Percentiles rank a stretch among this genome's conserved stretches.
Conservation (phyloP, 1,140 invertebrate species). For the Drosophila santomea region DNA sequence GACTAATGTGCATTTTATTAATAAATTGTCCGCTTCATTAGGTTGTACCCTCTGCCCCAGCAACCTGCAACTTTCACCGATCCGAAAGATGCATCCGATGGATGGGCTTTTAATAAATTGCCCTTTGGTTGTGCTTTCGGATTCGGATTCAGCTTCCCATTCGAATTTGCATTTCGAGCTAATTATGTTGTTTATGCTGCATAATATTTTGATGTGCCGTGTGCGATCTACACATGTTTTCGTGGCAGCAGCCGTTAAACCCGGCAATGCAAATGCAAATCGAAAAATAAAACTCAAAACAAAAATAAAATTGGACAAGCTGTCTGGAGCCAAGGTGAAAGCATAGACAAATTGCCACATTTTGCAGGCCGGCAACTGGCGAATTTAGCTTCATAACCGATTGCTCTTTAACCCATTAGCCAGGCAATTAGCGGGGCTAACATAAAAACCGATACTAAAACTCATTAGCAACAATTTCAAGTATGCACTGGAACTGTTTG, state of each 20-base stretch:
- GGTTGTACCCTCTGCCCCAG: conserved; percentile 29
- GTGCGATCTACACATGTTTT: conserved; percentile 61
- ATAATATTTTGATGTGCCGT: conserved; percentile 71
- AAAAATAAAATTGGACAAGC: conserved; percentile 13
- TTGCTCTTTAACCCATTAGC: conserved; percentile 48
- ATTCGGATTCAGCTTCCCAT: not conserved
- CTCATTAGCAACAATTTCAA: conserved; percentile 64
- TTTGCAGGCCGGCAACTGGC: conserved; percentile 16
- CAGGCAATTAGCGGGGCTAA: conserved; percentile 55
- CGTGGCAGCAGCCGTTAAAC: conserved; percentile 27
- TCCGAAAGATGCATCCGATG: conserved; percentile 35
- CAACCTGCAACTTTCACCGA: conserved; percentile 67
- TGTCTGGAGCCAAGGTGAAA: conserved; percentile 24
- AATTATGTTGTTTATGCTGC: conserved; percentile 76
- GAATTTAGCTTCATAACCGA: conserved; percentile 35
- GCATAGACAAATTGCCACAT: conserved; percentile 32
- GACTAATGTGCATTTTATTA: conserved; percentile 77
- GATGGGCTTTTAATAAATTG: conserved; percentile 79
- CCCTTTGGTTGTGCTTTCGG: conserved; percentile 62
- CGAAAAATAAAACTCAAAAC: conserved; percentile 39
- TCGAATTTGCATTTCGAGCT: conserved; percentile 51
- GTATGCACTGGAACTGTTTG: conserved; percentile 51
- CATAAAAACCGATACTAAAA: conserved; percentile 62
- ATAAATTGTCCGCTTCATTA: conserved; percentile 79
- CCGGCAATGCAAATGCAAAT: conserved; percentile 47